Evolutionary conservation across 2,888 invertebrate genomes (phyloP), one percentile per base, ranked within the genome.

Genomic region (Bombyx huttoni): DNA sequence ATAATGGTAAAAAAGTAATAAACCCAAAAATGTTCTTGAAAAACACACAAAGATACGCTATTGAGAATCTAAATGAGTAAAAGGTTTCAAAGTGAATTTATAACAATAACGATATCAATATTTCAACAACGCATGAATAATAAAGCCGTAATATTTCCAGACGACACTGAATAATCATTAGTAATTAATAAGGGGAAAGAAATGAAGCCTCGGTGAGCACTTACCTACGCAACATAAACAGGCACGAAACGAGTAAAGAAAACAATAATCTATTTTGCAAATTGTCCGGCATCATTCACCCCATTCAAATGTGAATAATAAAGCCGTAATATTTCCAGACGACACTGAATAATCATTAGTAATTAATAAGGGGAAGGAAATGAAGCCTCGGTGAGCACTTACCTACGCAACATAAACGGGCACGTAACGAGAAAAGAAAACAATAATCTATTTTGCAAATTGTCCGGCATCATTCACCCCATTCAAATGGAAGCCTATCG

Each of bases 301-400:
- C 40, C n/a, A n/a, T n/a, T n/a, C n/a, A n/a, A n/a, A n/a, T n/a
- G 58, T 51, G 54, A 56, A 59, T 58, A 61, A 58, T 61, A 58
- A 62, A 53, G 54, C 58, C 46, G 59, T 56, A 56, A 63, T 62
- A 65, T 61, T 61, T 62, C 56, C 51, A 24, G 48, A 55, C 47
- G 62, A 62, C 62, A 56, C 56, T 58, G 61, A 65, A 61, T 61
- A 63, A 67, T 66, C 51, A 56, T 48, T 51, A 34, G 55, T 54
- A 56, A 66, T 65, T 63, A 60, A 56, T 61, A 55, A 54, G 58
- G 52, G 48, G 52, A 60, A 58, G 50, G 54, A 52, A 55, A 57
- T 53, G 58, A 58, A 56, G 55, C 54, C 53, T 56, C 53, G 48
- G 49, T 47, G 53, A 50, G 50, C 47, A 48, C 52, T 50, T 53